phyloP scores from a whole-genome alignment of 1,140 invertebrate genomes.

The Stenopsyche tienmushanensis region DNA sequence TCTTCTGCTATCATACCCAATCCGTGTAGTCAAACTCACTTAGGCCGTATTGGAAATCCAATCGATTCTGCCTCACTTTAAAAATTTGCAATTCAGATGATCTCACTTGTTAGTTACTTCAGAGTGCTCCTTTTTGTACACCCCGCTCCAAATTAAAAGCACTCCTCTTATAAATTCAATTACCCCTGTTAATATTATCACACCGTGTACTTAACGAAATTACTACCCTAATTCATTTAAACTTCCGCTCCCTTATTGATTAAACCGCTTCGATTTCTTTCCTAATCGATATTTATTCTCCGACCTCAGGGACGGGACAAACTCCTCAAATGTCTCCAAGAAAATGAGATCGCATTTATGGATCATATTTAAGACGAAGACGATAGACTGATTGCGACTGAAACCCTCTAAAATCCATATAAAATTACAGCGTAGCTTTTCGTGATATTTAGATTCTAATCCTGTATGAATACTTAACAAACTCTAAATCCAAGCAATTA shows the following conservation, averaged over 20 bases:
- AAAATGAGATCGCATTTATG: no score
- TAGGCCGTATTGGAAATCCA: slow-evolving; percentile 26
- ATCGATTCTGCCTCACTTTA: slow-evolving; percentile 34
- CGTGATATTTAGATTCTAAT: no score
- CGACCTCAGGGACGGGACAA: no score
- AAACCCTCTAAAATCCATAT: no score
- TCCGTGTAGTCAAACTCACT: slow-evolving; percentile 23
- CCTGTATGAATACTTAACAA: not conserved
- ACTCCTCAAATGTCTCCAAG: no score
- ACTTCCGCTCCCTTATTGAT: not conserved
- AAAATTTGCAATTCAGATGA: slow-evolving; percentile 37
- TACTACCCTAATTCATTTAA: slow-evolving; percentile 10
- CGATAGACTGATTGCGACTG: no score
- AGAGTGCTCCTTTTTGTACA: slow-evolving; percentile 30
- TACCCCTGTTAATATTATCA: slow-evolving; percentile 25
- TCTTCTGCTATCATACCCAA: slow-evolving; percentile 9
- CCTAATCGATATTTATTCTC: no score
- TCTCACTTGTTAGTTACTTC: slow-evolving; percentile 20
- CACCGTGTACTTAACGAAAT: slow-evolving; percentile 2
- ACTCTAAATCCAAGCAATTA: not conserved
- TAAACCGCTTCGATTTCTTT: no score
- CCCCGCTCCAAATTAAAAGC: slow-evolving; percentile 24
- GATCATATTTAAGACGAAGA: no score
- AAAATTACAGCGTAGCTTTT: no score
- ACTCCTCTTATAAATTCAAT: slow-evolving; percentile 32